Evolutionary conservation across 1,140 invertebrate genomes (phyloP).

Genomic region (Cydia splendana): DNA sequence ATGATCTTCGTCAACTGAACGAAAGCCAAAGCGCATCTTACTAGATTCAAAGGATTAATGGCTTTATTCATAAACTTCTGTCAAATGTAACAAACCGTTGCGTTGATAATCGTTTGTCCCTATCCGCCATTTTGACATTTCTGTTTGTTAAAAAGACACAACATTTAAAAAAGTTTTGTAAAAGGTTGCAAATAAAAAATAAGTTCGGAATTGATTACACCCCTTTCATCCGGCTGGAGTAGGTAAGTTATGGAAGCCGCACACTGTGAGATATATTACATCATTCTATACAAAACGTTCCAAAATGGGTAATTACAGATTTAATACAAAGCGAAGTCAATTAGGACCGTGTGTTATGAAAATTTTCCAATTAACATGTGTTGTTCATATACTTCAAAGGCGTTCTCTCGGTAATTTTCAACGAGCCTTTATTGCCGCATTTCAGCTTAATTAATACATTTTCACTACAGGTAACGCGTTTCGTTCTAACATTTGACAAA

Average conservation of each 20-base stretch:
- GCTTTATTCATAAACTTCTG: too few species aligned
- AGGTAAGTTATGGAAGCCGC: constrained; percentile 6
- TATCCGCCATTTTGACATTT: too few species aligned
- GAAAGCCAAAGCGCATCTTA: too few species aligned
- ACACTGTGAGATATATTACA: not conserved
- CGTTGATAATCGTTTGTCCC: too few species aligned
- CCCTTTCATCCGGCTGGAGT: constrained; percentile 10
- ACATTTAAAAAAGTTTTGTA: too few species aligned
- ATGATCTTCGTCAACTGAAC: too few species aligned
- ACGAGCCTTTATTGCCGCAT: constrained; percentile 42
- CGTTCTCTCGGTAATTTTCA: constrained; percentile 35
- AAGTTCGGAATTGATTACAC: not conserved
- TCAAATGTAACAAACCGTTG: too few species aligned
- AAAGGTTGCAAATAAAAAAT: too few species aligned
- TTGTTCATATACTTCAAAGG: constrained; percentile 46
- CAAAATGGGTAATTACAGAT: constrained; percentile 27
- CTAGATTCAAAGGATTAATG: too few species aligned
- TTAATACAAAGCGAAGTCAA: constrained; percentile 28
- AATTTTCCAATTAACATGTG: constrained; percentile 46
- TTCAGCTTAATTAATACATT: constrained; percentile 49
- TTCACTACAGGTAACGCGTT: constrained; percentile 41
- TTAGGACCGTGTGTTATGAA: constrained; percentile 34
- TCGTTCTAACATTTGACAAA: constrained; percentile 48
- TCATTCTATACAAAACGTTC: not conserved
- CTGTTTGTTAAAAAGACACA: too few species aligned